Evolutionary conservation across 2,888 invertebrate genomes (phyloP), one percentile per base, ranked within the genome.

Genomic region (Pardosa pseudoannulata): DNA sequence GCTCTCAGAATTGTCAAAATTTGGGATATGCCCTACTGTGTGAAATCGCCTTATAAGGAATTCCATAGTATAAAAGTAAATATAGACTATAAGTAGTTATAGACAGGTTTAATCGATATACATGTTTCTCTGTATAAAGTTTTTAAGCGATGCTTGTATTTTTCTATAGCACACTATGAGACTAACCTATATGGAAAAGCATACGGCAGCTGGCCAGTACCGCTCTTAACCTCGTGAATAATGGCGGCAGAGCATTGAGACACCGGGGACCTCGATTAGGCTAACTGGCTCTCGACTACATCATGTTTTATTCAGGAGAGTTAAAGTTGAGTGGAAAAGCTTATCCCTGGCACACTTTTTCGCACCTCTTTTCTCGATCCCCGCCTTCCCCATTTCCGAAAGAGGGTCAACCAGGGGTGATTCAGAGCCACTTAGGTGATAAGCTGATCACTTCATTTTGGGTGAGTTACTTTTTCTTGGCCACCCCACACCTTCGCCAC

Each of bases 361-460:
- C 68, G 67, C 56, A 74, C 56, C 41, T 70, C 68, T 68, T 68
- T 36, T 23, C 36, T 36, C 68, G 11, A 9, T 23, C 36, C 9
- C 67, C 31, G 13, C 13, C 62, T 11, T 2, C 62, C 31, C 65
- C 31, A 68, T 36, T 36, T 23, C 36, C 29, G 13, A 31, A 31
- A 31, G 65, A 65, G 65, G 65, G 65, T 31, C 56, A 56, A 56
- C 56, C 32, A 11, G 81, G 82, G 71, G 82, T 82, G 82, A 82
- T 82, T 82, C 82, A 82, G 76, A 71, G 76, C 76, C 82, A 82
- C 82, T 82, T 82, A 76, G 76, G 76, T 76, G 82, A 82, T 82
- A 82, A 82, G 82, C 82, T 82, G 82, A 76, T 76, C 75, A 82
- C 82, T 82, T 82, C 82, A 71, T 82, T 76, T 76, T 36, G 74